Evolutionary conservation across 2,888 invertebrate species (phyloP).

Genomic region (Epicampocera succincta): DNA sequence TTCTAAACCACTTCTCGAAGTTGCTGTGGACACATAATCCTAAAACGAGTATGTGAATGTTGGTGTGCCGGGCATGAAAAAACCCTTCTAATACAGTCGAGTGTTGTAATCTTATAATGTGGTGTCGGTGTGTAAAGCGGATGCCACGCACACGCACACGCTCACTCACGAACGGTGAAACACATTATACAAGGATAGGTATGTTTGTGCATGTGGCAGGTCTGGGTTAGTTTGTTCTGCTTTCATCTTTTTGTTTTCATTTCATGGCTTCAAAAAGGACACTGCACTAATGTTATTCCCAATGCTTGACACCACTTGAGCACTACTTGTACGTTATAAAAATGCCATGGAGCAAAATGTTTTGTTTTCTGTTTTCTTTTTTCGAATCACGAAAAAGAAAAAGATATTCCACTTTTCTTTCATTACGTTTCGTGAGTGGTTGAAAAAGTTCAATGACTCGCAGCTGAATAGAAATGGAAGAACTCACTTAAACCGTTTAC

Average conservation of each 20-base stretch:
- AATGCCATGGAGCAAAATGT: constrained; percentile 50
- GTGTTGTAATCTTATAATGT: constrained; percentile 61
- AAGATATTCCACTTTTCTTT: constrained; percentile 15
- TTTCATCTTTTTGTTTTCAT: constrained; percentile 6
- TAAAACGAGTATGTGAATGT: not conserved
- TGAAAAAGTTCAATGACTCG: constrained; percentile 45
- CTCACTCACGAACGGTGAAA: no score
- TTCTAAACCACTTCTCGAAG: constrained; percentile 23
- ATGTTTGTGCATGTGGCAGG: not conserved
- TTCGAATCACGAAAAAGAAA: not conserved
- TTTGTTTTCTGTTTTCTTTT: constrained; percentile 17
- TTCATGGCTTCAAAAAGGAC: constrained; percentile 44
- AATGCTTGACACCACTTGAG: constrained; percentile 49
- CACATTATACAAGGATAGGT: not conserved
- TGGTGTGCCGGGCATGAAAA: not conserved
- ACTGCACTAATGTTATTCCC: constrained; percentile 57
- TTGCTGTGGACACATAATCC: not conserved
- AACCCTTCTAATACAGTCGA: constrained; percentile 50
- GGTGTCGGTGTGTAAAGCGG: constrained; percentile 49
- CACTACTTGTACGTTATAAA: constrained; percentile 29
- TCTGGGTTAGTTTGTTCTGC: not conserved
- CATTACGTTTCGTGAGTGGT: constrained; percentile 5
- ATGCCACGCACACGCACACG: constrained; percentile 23
- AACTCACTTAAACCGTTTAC: not conserved
- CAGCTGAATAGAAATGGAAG: not conserved